A percentile compares a stretch with the other conserved stretches of the same genome.
These are phyloP conservation scores for Hylyphantes graminicola DNA, from an alignment of 1,140 invertebrate genomes.

Conservation along the genomic window DNA sequence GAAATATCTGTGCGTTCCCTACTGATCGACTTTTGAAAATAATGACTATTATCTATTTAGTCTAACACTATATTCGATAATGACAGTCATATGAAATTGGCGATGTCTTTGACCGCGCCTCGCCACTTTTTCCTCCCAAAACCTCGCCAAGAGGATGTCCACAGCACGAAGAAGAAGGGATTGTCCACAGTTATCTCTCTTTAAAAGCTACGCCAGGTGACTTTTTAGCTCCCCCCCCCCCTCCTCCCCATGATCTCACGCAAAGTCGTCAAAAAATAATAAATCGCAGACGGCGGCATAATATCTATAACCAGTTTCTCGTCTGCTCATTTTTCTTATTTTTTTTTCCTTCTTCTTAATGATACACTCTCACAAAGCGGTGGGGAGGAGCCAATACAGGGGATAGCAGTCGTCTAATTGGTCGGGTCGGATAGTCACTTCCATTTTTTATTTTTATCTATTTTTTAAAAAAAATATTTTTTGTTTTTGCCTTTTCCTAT, in stretches of 20 bases:
- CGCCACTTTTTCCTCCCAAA: too few species aligned
- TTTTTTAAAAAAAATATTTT: slow-evolving; percentile 15
- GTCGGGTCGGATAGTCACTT: slow-evolving; percentile 13
- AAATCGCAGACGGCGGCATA: slow-evolving; percentile 28
- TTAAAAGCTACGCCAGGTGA: slow-evolving; percentile 19
- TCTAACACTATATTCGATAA: too few species aligned
- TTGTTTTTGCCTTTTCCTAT: slow-evolving; percentile 16
- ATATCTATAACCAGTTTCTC: slow-evolving; percentile 45
- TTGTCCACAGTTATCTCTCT: slow-evolving; percentile 34
- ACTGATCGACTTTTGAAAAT: too few species aligned
- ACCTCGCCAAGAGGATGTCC: too few species aligned
- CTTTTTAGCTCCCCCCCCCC: background rate
- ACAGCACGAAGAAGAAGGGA: background rate
- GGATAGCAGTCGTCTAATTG: slow-evolving; percentile 38
- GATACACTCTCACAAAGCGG: slow-evolving; percentile 41
- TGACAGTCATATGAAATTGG: too few species aligned
- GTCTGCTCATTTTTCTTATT: too few species aligned
- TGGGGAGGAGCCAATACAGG: slow-evolving; percentile 30
- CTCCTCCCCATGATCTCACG: background rate
- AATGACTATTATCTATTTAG: too few species aligned
- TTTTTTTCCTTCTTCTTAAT: slow-evolving; percentile 26
- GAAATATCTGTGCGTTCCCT: too few species aligned
- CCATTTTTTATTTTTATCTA: slow-evolving; percentile 4
- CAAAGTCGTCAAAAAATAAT: slow-evolving; percentile 30
- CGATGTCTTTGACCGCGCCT: too few species aligned